Evolutionary conservation across 2,888 invertebrate species (phyloP).

Genomic region (Lysandra coridon): DNA sequence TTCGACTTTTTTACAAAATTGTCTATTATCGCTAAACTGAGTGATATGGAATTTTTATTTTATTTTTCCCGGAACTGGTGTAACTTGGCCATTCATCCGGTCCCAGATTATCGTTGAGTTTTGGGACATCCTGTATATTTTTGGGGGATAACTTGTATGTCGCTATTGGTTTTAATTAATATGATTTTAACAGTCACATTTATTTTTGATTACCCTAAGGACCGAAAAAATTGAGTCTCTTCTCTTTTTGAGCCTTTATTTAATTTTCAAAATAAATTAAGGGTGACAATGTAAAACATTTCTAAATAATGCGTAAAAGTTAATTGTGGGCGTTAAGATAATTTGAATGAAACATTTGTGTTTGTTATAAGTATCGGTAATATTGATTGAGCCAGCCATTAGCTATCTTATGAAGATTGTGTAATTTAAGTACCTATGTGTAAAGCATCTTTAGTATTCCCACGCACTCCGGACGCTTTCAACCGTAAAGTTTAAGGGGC

Average conservation of each 20-base stretch:
- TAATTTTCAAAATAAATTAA: background rate
- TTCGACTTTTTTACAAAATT: too few species aligned
- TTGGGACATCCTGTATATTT: too few species aligned
- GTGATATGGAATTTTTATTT: too few species aligned
- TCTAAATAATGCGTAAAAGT: background rate
- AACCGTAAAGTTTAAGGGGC: slow-evolving; percentile 75
- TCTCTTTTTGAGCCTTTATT: too few species aligned
- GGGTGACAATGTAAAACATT: background rate
- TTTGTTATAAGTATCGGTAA: slow-evolving; percentile 39
- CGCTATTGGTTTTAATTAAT: background rate
- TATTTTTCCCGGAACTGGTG: too few species aligned
- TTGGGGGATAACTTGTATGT: background rate
- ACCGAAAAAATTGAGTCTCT: too few species aligned
- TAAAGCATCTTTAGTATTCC: slow-evolving; percentile 65
- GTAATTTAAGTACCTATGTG: slow-evolving; percentile 70
- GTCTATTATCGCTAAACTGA: too few species aligned
- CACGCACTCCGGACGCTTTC: slow-evolving; percentile 70
- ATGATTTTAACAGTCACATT: background rate
- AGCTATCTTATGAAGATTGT: slow-evolving; percentile 66
- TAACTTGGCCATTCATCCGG: too few species aligned
- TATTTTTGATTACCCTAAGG: background rate
- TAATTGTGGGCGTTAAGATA: background rate
- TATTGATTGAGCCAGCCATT: slow-evolving; percentile 44
- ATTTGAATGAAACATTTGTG: slow-evolving; percentile 32
- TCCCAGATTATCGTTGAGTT: too few species aligned